Evolutionary conservation across 2,797 vertebrate species (phyloP).

Genomic region (Pangasius djambal): DNA sequence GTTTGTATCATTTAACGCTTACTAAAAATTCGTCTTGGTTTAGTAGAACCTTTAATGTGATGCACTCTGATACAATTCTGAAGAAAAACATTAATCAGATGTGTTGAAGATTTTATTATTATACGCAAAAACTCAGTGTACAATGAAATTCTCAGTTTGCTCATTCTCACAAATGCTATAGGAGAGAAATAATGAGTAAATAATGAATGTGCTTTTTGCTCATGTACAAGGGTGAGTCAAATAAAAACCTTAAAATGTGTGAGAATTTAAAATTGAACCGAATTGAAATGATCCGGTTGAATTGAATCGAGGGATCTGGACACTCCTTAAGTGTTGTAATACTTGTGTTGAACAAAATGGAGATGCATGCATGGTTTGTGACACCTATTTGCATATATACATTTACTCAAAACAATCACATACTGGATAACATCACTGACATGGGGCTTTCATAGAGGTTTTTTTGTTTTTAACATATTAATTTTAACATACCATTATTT

Average conservation of each 20-base stretch:
- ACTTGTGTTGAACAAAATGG: background rate
- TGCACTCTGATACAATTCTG: background rate
- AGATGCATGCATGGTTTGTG: background rate
- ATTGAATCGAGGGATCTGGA: background rate
- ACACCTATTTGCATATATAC: background rate
- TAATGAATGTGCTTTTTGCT: background rate
- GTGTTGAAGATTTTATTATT: background rate
- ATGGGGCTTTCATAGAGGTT: background rate
- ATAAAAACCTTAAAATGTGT: background rate
- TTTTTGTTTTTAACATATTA: background rate
- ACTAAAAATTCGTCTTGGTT: background rate
- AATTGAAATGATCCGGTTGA: background rate
- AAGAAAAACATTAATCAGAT: background rate
- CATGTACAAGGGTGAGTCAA: background rate
- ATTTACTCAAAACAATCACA: background rate
- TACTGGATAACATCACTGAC: background rate
- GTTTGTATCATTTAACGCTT: constrained; percentile 64
- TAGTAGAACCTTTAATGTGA: background rate
- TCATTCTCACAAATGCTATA: background rate
- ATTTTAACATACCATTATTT: background rate
- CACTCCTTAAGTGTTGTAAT: background rate
- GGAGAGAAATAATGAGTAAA: background rate
- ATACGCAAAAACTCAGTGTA: background rate
- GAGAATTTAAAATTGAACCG: background rate
- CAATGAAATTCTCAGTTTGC: background rate